Conservation (phyloP, 2,113 vertebrate genomes). For the Antigone vipio region DNA sequence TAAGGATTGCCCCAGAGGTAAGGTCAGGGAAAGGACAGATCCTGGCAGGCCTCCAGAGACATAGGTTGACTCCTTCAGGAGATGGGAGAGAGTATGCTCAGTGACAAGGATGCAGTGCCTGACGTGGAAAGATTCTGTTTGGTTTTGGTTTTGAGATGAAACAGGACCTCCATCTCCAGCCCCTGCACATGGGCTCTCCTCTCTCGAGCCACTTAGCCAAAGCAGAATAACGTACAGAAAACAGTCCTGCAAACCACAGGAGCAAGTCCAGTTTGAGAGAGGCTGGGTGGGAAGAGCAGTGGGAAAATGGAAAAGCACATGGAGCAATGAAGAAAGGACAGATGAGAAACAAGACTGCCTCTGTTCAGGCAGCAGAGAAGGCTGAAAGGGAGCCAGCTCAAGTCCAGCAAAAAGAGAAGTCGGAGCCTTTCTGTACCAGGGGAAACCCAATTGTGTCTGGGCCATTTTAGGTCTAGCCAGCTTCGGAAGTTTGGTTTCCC, state of each 20-base stretch:
- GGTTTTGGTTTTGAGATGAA: background rate
- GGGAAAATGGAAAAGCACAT: background rate
- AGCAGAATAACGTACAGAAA: background rate
- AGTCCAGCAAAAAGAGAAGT: background rate
- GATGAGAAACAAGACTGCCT: fast-evolving
- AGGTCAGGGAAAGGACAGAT: conserved; percentile 69
- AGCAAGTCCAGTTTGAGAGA: background rate
- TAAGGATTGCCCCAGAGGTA: conserved; percentile 68
- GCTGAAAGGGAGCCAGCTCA: background rate
- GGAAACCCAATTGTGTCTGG: background rate
- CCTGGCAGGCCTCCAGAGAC: conserved; percentile 59
- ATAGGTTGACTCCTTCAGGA: conserved; percentile 29
- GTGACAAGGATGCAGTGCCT: background rate
- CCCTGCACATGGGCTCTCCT: background rate
- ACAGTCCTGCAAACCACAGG: background rate
- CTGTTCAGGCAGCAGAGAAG: background rate
- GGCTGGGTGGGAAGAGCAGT: background rate
- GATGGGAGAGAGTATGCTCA: background rate
- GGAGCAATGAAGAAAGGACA: background rate
- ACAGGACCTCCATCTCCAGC: background rate
- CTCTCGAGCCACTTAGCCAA: background rate
- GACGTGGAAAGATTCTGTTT: background rate
- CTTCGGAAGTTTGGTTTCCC: background rate
- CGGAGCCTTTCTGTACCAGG: background rate
- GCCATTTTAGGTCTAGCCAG: background rate